Conservation (phyloP, 2,888 invertebrate genomes). For the Drosophila mettleri region DNA sequence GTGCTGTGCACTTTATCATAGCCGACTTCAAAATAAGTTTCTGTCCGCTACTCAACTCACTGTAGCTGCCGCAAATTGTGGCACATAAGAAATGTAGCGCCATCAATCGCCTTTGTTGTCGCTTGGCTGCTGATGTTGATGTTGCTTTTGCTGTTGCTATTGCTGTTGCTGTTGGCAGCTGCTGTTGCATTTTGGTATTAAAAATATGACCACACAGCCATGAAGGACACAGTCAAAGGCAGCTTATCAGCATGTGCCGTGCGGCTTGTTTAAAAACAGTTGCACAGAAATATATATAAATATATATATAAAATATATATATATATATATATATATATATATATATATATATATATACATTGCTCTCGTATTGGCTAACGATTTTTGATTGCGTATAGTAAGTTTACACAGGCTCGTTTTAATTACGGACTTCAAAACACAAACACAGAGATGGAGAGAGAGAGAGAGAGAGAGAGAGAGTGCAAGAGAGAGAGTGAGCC, state of each 20-base stretch:
- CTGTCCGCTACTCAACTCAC: slow-evolving; percentile 17
- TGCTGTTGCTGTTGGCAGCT: slow-evolving; percentile 21
- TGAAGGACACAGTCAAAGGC: slow-evolving; percentile 43
- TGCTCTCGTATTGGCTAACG: slow-evolving; percentile 35
- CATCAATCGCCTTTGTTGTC: slow-evolving; percentile 56
- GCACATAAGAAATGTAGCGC: slow-evolving; percentile 58
- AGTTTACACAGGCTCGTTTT: slow-evolving; percentile 42
- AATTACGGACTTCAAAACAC: slow-evolving; percentile 50
- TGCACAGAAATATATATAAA: slow-evolving; percentile 4
- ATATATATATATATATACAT: slow-evolving; percentile 7
- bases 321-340: slow-evolving; percentile 7
- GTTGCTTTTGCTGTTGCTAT: slow-evolving; percentile 2
- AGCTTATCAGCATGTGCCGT: slow-evolving; percentile 46
- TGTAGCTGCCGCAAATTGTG: slow-evolving; percentile 22
- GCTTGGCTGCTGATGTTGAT: slow-evolving; percentile 15
- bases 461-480: not conserved
- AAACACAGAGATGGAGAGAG: not conserved
- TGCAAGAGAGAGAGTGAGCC: too few relatives aligned
- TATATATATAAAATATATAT: slow-evolving; percentile 6
- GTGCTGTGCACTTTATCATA: not conserved
- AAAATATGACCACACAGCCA: slow-evolving; percentile 30
- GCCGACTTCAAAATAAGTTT: slow-evolving; percentile 18
- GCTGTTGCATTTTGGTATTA: slow-evolving; percentile 25
- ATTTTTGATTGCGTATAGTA: slow-evolving; percentile 38
- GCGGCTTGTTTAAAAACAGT: slow-evolving; percentile 3